Evolutionary conservation across 2,113 vertebrate species (phyloP).

Genomic region (Corythaeola cristata): DNA sequence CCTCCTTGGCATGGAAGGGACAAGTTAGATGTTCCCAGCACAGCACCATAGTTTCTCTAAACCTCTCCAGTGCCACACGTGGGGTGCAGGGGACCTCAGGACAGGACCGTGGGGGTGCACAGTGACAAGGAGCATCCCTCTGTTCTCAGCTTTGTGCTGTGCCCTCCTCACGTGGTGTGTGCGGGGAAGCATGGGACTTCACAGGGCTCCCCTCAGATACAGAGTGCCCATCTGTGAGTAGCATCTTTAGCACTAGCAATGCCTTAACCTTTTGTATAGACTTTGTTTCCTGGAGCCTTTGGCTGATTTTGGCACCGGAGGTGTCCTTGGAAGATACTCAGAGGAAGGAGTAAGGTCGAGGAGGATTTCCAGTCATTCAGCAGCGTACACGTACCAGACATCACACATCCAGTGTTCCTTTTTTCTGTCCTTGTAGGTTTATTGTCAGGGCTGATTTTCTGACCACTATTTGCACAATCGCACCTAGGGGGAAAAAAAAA

Average conservation of each 20-base stretch:
- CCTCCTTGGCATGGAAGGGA: neutral
- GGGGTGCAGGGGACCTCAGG: no score
- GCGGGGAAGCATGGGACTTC: fast-evolving
- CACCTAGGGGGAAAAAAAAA: neutral
- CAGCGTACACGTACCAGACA: neutral
- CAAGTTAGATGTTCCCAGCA: neutral
- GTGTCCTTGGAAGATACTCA: neutral
- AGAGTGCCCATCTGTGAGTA: fast-evolving
- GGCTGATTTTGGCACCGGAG: neutral
- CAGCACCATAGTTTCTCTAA: neutral
- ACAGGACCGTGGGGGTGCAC: neutral
- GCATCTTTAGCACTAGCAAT: neutral
- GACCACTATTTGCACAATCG: neutral
- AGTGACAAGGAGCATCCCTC: neutral
- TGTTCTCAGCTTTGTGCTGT: neutral
- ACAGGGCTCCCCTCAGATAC: neutral
- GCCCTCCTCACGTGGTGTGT: fast-evolving
- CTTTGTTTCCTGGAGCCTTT: neutral
- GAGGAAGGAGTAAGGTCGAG: neutral
- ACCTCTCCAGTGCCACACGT: neutral
- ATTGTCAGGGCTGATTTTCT: neutral
- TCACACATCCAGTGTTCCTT: neutral
- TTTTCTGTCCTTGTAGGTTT: neutral
- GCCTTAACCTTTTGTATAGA: neutral
- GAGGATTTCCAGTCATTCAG: neutral